Base-by-base conservation (phyloP, 2,797 vertebrate species). In the Girardinus metallicus region DNA sequence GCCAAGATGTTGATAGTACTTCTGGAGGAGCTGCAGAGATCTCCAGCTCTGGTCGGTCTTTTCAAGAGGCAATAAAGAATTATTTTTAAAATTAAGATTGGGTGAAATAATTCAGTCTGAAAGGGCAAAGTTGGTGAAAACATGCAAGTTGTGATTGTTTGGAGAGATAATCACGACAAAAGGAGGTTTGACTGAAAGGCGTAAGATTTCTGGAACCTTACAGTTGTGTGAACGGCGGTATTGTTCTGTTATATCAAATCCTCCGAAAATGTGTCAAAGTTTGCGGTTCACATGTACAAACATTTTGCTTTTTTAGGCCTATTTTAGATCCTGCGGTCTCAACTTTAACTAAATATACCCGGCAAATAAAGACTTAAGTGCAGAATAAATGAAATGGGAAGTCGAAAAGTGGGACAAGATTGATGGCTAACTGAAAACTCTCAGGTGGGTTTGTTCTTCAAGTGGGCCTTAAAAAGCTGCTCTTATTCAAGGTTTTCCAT, bases 301-400 rank as follows among this genome's bases (percentile, higher is more conserved):
- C 43, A 46, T 39, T 46, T 46, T 8, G 5, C 13, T 70, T 43
- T 43, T n/a, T 13, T 15, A 43, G 66, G 43, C 10, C 66, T 15
- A 80, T 90, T 91, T 86, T 80, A 86, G 78, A 83, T 79, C 77
- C 77, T 64, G 75, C 72, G 77, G 89, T 83, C 73, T 84, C 80
- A 80, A 86, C 66, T 80, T 80, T 57, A 66, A 80, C 73, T 80
- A 76, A 83, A 86, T 88, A 86, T 82, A 80, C 44, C 53, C 57
- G 82, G 78, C 53, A 76, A 80, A 81, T 76, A 83, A 29, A 29
- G 73, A 62, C 81, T 82, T 74, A 83, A 78, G 41, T 31, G 44
- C 0, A 10, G 75, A 85, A 89, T 86, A 83, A 86, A 92, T 88
- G 75, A 85, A 60, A 49, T 47, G 46, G 73, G 47, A 75, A 82